phyloP scores from a whole-genome alignment of 1,140 invertebrate species.

The Bombus pascuorum region DNA sequence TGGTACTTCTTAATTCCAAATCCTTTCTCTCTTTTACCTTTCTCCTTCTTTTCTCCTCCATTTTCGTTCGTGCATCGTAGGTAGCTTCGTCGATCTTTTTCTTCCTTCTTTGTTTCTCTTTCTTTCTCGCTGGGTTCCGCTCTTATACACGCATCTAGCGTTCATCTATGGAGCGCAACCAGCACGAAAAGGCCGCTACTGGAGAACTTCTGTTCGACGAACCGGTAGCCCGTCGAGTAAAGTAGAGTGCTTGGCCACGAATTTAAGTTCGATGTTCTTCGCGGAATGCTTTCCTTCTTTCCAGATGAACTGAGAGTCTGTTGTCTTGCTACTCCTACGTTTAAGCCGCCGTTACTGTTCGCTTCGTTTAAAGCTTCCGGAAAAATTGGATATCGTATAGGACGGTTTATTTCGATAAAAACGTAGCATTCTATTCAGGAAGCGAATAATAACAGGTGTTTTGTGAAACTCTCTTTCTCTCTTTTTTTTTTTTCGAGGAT shows the following conservation, averaged over 20 bases:
- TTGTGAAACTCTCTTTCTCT: not conserved
- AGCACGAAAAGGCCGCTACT: constrained; percentile 32
- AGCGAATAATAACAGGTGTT: not conserved
- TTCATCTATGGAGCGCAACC: constrained; percentile 9
- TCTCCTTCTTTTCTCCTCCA: not conserved
- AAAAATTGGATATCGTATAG: constrained; percentile 52
- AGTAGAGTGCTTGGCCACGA: constrained; percentile 60
- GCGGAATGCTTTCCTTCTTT: constrained; percentile 22
- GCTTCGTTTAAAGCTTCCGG: constrained; percentile 48
- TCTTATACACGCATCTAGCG: constrained; percentile 40
- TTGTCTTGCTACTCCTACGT: constrained; percentile 8
- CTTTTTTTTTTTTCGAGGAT: not conserved
- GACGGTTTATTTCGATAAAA: not conserved
- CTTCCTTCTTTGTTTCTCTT: not conserved
- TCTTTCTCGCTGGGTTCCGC: constrained; percentile 5
- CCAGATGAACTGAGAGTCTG: not conserved
- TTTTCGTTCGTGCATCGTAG: constrained; percentile 30
- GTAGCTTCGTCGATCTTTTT: not conserved
- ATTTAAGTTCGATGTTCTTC: constrained; percentile 67
- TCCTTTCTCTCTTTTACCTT: not conserved
- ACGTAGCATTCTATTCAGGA: not conserved
- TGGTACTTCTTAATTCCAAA: constrained; percentile 49
- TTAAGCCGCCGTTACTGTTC: constrained; percentile 36
- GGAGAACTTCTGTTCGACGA: constrained; percentile 50
- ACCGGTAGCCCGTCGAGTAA: constrained; percentile 31